Percentiles rank a stretch among this genome's conserved stretches.
Evolutionary conservation across 2,113 vertebrate species (phyloP).

Genomic region (Taurulus bubalis): DNA sequence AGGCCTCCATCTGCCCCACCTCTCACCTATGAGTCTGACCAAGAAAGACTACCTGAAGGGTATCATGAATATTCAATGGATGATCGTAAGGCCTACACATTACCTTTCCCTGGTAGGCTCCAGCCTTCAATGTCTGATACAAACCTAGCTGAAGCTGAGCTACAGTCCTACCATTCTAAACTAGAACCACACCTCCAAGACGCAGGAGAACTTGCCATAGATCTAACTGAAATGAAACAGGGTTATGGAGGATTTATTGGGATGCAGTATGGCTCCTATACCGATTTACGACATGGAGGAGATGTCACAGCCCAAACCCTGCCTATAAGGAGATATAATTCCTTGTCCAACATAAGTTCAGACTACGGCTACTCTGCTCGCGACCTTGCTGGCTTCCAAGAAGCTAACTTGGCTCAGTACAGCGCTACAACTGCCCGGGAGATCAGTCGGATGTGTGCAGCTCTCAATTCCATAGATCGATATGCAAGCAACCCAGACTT

Average conservation of each 20-base stretch:
- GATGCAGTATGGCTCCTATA: slow-evolving; percentile 95
- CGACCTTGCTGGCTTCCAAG: slow-evolving; percentile 91
- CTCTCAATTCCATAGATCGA: slow-evolving; percentile 96
- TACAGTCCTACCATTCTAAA: slow-evolving; percentile 88
- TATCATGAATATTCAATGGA: slow-evolving; percentile 87
- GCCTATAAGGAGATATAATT: slow-evolving; percentile 94
- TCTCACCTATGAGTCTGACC: slow-evolving; percentile 79
- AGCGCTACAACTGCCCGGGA: slow-evolving; percentile 96
- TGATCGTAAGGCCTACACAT: slow-evolving; percentile 87
- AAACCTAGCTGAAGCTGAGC: slow-evolving; percentile 90
- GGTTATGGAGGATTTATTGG: slow-evolving; percentile 91
- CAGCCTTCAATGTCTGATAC: slow-evolving; percentile 98
- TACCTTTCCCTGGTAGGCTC: slow-evolving; percentile 87
- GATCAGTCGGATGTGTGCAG: slow-evolving; percentile 99
- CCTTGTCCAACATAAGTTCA: slow-evolving; percentile 93
- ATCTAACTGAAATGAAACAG: slow-evolving; percentile 91
- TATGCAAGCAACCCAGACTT: slow-evolving; percentile 89
- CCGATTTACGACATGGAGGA: slow-evolving; percentile 91
- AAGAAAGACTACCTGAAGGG: slow-evolving; percentile 79
- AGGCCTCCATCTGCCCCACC: slow-evolving; percentile 79
- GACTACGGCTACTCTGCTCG: slow-evolving; percentile 91
- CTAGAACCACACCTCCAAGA: slow-evolving; percentile 86
- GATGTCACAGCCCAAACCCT: slow-evolving; percentile 87
- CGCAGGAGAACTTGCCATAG: slow-evolving; percentile 85
- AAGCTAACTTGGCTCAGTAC: slow-evolving; percentile 96